Conservation (phyloP, 2,888 invertebrate genomes). For the Pollenia labialis region DNA sequence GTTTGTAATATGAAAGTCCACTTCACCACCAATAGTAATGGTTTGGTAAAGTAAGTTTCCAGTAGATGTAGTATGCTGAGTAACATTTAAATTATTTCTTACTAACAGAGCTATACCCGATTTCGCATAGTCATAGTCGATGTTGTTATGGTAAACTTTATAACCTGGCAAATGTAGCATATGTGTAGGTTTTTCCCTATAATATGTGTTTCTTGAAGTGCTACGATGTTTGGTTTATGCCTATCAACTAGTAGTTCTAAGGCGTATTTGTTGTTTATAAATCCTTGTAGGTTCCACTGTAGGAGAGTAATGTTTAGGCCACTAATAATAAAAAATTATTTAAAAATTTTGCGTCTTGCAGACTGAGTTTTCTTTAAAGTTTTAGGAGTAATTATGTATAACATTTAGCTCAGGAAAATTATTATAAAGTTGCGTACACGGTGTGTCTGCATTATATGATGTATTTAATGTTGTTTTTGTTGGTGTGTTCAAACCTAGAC, state of each 20-base stretch:
- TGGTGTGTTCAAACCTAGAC: no score
- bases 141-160: not conserved
- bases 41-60: slow-evolving; percentile 1
- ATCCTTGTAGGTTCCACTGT: not conserved
- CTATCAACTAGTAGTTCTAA: not conserved
- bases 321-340: not conserved
- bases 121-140: slow-evolving; percentile 11
- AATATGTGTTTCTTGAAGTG: slow-evolving; percentile 16
- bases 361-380: not conserved
- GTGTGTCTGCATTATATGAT: no score
- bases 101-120: slow-evolving; percentile 13
- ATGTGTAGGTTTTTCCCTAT: not conserved
- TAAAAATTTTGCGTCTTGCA: not conserved
- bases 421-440: no score
- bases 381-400: not conserved
- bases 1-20: not conserved
- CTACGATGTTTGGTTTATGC: slow-evolving; percentile 13
- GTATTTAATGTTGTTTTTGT: no score
- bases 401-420: not conserved
- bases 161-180: not conserved
- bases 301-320: slow-evolving; percentile 16
- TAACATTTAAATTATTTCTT: slow-evolving; percentile 11
- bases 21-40: no score
- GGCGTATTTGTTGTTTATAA: no score
- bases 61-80: not conserved